These are phyloP conservation scores for Cyrtonyx montezumae DNA, from an alignment of 2,113 vertebrate genomes.

Conservation along the genomic window DNA sequence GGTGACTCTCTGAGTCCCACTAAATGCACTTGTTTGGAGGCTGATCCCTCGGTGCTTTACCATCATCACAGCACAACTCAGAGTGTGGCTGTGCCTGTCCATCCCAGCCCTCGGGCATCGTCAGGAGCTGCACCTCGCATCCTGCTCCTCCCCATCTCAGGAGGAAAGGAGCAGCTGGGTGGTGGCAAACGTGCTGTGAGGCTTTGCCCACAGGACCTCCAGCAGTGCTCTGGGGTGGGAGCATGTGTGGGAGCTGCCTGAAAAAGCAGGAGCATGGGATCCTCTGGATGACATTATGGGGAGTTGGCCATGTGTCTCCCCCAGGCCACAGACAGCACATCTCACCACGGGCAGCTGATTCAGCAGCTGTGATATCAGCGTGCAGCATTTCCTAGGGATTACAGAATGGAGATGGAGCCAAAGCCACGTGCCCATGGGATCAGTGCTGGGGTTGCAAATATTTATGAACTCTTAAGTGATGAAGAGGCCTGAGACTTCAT, in stretches of 20 bases:
- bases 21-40: neutral
- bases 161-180: neutral
- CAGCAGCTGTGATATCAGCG: neutral
- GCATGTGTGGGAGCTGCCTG: fast-evolving
- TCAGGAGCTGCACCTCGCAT: neutral
- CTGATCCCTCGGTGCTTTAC: neutral
- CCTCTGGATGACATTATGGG: neutral
- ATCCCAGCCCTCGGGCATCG: neutral
- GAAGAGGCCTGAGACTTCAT: neutral
- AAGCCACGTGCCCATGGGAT: fast-evolving
- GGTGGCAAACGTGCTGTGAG: neutral
- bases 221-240: fast-evolving
- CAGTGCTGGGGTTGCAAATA: neutral
- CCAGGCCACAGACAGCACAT: neutral
- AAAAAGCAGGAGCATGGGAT: fast-evolving
- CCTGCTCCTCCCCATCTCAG: neutral
- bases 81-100: neutral
- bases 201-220: neutral
- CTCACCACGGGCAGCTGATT: constrained; percentile 1
- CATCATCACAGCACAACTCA: neutral
- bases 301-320: neutral
- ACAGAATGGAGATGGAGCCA: neutral
- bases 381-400: neutral
- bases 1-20: neutral
- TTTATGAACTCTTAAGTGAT: neutral